A percentile compares a stretch with the other conserved stretches of the same genome.
Conservation (phyloP, 2,888 invertebrate species). For the Orchestes rusci region DNA sequence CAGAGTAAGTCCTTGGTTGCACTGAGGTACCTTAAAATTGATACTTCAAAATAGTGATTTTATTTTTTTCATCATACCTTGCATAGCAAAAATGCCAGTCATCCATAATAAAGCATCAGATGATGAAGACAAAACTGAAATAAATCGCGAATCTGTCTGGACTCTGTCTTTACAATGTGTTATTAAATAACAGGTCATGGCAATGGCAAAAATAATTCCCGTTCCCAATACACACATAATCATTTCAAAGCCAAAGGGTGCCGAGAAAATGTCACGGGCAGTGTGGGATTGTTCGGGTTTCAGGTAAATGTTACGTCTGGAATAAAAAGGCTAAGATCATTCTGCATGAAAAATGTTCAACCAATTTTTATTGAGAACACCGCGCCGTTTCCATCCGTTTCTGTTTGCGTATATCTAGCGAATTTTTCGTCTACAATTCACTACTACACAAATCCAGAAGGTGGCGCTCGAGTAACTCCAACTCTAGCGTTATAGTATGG, state of each 20-base stretch:
- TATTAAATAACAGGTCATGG: constrained; percentile 44
- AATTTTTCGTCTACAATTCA: too few species aligned
- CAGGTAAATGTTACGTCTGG: constrained; percentile 58
- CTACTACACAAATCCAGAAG: too few species aligned
- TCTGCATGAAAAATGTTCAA: too few species aligned
- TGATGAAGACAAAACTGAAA: constrained; percentile 28
- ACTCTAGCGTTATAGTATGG: too few species aligned
- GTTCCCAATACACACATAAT: constrained; percentile 50
- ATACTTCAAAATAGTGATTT: too few species aligned
- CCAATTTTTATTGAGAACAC: too few species aligned
- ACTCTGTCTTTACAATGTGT: neutral
- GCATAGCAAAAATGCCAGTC: constrained; percentile 56
- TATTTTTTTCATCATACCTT: too few species aligned
- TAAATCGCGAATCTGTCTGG: neutral
- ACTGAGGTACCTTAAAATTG: constrained; percentile 49
- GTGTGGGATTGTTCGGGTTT: constrained; percentile 51
- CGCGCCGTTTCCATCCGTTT: too few species aligned
- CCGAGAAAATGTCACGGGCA: constrained; percentile 53
- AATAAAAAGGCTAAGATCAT: too few species aligned
- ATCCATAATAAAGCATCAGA: constrained; percentile 56
- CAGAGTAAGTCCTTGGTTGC: constrained; percentile 51
- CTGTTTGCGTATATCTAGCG: too few species aligned
- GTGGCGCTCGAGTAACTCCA: too few species aligned
- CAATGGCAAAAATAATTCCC: constrained; percentile 46
- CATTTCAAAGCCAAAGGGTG: constrained; percentile 53